Conservation (phyloP, 2,888 invertebrate genomes). For the Melieria picta region DNA sequence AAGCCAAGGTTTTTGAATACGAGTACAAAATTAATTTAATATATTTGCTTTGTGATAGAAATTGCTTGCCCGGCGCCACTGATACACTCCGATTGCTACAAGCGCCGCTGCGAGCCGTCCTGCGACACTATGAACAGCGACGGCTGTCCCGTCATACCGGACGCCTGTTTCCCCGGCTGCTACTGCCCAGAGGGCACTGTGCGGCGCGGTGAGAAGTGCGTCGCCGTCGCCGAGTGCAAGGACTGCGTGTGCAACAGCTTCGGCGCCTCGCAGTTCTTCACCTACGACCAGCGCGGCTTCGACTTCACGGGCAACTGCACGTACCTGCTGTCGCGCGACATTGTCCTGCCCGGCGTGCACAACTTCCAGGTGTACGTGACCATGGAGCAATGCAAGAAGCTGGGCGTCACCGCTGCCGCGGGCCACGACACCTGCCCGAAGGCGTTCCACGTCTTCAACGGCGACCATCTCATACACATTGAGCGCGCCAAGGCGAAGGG, state of each 20-base stretch:
- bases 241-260: conserved; percentile 82
- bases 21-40: conserved; percentile 8
- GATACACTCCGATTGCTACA: conserved; percentile 85
- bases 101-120: conserved; percentile 79
- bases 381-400: conserved; percentile 75
- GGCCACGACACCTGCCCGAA: conserved; percentile 72
- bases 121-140: conserved; percentile 74
- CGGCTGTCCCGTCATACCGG: conserved; percentile 72
- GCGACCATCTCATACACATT: conserved; percentile 72
- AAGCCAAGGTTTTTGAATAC: too few relatives aligned
- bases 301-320: conserved; percentile 87
- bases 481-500: conserved; percentile 62
- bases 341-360: conserved; percentile 67
- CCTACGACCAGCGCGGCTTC: conserved; percentile 83
- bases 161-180: conserved; percentile 83
- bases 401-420: conserved; percentile 48
- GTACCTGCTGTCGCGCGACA: conserved; percentile 79
- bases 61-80: conserved; percentile 78
- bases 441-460: conserved; percentile 74
- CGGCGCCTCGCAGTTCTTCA: conserved; percentile 83
- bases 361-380: conserved; percentile 70
- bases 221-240: conserved; percentile 76
- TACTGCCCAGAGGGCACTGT: conserved; percentile 83
- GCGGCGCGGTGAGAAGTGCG: conserved; percentile 75
- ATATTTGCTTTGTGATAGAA: conserved; percentile 66